Evolutionary conservation across 2,113 vertebrate genomes (phyloP).

Genomic region (Sphaerodactylus townsendi): DNA sequence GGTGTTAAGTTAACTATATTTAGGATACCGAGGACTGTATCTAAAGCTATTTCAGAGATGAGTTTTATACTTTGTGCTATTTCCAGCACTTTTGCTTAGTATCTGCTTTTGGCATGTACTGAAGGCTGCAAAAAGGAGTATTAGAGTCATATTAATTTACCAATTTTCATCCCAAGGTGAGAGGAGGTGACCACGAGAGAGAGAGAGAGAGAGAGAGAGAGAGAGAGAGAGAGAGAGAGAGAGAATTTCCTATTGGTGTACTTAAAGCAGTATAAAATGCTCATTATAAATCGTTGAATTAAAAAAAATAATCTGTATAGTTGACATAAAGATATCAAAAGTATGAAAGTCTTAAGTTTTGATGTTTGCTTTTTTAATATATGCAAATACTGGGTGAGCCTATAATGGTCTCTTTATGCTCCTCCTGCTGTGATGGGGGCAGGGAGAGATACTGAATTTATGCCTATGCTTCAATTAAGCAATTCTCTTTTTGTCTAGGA

Average conservation of each 20-base stretch:
- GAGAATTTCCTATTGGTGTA: background rate
- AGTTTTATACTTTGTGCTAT: background rate
- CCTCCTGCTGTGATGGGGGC: background rate
- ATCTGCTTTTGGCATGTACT: background rate
- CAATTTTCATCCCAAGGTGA: too few relatives aligned
- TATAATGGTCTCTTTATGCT: background rate
- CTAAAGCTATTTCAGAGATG: background rate
- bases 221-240: too few relatives aligned
- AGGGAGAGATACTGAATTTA: background rate
- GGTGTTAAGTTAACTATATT: background rate
- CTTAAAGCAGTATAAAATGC: background rate
- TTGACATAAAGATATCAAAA: background rate
- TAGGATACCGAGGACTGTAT: background rate
- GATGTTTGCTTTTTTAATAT: background rate
- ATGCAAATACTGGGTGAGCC: background rate
- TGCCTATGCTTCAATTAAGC: background rate
- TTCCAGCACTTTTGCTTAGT: background rate
- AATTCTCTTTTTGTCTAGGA: background rate
- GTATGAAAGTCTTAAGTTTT: background rate
- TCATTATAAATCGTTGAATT: background rate
- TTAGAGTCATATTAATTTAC: too few relatives aligned
- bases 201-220: too few relatives aligned
- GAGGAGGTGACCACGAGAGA: too few relatives aligned
- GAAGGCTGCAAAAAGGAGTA: background rate
- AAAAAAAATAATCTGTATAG: background rate